Conservation (phyloP, 2,888 invertebrate genomes). For the Tenthredo amoena region DNA sequence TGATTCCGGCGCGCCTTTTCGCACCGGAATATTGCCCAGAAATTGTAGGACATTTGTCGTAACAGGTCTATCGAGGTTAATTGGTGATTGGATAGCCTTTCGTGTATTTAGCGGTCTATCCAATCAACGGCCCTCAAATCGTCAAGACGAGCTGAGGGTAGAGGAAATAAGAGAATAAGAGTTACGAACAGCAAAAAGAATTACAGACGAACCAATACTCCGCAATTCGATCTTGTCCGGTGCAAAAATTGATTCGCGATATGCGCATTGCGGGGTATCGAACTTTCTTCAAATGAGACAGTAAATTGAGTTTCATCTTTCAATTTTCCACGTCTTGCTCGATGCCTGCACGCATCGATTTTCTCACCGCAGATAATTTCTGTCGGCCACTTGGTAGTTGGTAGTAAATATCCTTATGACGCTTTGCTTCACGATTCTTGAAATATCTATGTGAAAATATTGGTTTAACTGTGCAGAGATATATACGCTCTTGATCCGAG, state of each 20-base stretch:
- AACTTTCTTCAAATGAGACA: not conserved
- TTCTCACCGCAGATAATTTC: not conserved
- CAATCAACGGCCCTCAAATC: slow-evolving; percentile 37
- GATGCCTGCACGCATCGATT: not conserved
- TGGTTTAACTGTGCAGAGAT: not conserved
- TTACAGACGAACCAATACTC: not conserved
- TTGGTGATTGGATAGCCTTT: slow-evolving; percentile 40
- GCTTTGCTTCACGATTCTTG: not conserved
- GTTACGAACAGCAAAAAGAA: not conserved
- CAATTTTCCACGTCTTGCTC: not conserved
- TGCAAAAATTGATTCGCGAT: slow-evolving; percentile 27
- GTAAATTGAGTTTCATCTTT: slow-evolving; percentile 23
- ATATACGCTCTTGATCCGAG: not conserved
- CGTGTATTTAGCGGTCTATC: slow-evolving; percentile 30
- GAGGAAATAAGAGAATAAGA: not conserved
- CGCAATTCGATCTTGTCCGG: not conserved
- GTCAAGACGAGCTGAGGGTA: not conserved
- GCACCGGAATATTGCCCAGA: not conserved
- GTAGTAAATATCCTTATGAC: not conserved
- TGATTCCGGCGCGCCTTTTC: not conserved
- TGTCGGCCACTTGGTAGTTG: not conserved
- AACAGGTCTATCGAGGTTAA: slow-evolving; percentile 44
- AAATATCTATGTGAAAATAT: not conserved
- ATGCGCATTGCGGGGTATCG: not conserved
- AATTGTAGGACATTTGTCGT: slow-evolving; percentile 15